phyloP scores from a whole-genome alignment of 2,113 vertebrate species.

The Aramus guarauna region DNA sequence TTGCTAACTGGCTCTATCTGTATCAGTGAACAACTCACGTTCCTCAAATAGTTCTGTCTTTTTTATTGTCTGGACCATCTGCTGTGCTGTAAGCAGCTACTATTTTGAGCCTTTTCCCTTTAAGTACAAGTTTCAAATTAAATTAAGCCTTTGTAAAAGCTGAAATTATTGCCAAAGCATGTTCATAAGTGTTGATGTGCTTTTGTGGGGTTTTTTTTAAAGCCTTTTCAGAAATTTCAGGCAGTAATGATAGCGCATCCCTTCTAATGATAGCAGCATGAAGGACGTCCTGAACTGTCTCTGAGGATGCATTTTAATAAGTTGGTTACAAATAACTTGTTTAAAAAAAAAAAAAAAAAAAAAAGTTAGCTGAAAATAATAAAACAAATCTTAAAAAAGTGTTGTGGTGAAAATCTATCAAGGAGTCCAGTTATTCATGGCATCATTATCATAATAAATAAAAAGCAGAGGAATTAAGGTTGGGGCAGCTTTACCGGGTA shows the following conservation, averaged over 20 bases:
- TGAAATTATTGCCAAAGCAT: slow-evolving; percentile 43
- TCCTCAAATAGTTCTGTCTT: slow-evolving; percentile 39
- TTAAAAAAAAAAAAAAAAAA: background rate
- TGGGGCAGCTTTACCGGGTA: background rate
- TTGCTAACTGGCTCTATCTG: background rate
- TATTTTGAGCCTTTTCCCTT: slow-evolving; percentile 44
- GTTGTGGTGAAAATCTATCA: background rate
- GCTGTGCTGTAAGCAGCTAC: slow-evolving; percentile 30
- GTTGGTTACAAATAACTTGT: background rate
- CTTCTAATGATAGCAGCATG: background rate
- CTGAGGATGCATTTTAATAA: background rate
- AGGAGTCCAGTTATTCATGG: background rate
- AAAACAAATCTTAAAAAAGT: background rate
- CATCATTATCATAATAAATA: background rate
- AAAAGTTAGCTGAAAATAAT: background rate
- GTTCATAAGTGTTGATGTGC: slow-evolving; percentile 6
- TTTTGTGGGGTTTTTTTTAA: background rate
- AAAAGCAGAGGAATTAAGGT: background rate
- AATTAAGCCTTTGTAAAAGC: slow-evolving; percentile 58
- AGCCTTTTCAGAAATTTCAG: slow-evolving; percentile 15
- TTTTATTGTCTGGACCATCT: slow-evolving; percentile 61
- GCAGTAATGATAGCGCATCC: background rate
- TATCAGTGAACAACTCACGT: slow-evolving; percentile 35
- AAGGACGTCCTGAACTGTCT: background rate
- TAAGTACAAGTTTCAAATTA: slow-evolving; percentile 49